phyloP scores from a whole-genome alignment of 1,140 invertebrate genomes.

The Drosophila arawakana region DNA sequence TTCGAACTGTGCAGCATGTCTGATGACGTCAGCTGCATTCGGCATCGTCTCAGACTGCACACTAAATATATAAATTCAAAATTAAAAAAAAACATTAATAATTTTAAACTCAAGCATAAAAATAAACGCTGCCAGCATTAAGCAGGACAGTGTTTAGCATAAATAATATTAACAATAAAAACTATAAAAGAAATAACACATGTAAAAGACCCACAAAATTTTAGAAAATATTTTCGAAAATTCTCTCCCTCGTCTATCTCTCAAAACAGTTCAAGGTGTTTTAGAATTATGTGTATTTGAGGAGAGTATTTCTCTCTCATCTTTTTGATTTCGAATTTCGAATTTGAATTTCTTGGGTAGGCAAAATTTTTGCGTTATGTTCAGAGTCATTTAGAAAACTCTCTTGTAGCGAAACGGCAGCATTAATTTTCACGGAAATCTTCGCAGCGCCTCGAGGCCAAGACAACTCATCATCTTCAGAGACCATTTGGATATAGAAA shows the following conservation, averaged over 20 bases:
- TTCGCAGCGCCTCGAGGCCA: slow-evolving; percentile 75
- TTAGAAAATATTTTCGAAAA: slow-evolving; percentile 28
- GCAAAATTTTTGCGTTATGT: slow-evolving; percentile 30
- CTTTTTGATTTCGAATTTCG: slow-evolving; percentile 48
- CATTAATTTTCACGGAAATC: slow-evolving; percentile 83
- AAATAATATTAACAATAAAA: slow-evolving; percentile 43
- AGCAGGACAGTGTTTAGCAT: slow-evolving; percentile 30
- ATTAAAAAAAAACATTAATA: slow-evolving; percentile 9
- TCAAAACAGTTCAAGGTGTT: slow-evolving; percentile 26
- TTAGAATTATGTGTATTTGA: slow-evolving; percentile 12
- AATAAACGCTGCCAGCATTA: slow-evolving; percentile 38
- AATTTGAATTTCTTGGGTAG: slow-evolving; percentile 44
- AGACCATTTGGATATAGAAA: slow-evolving; percentile 13
- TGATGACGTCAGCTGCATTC: slow-evolving; percentile 47
- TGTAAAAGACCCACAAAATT: slow-evolving; percentile 8
- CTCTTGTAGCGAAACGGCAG: slow-evolving; percentile 82
- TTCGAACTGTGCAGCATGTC: slow-evolving; percentile 9
- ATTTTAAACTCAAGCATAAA: slow-evolving; percentile 46
- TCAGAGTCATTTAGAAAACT: slow-evolving; percentile 78
- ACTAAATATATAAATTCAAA: slow-evolving; percentile 29
- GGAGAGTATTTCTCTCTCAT: not conserved
- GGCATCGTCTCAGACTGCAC: slow-evolving; percentile 7
- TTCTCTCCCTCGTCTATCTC: not conserved
- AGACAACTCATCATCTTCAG: slow-evolving; percentile 29
- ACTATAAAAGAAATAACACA: slow-evolving; percentile 21